These are phyloP conservation scores for Malurus alboscapulatus DNA, from an alignment of 2,113 vertebrate species.

Conservation along the genomic window DNA sequence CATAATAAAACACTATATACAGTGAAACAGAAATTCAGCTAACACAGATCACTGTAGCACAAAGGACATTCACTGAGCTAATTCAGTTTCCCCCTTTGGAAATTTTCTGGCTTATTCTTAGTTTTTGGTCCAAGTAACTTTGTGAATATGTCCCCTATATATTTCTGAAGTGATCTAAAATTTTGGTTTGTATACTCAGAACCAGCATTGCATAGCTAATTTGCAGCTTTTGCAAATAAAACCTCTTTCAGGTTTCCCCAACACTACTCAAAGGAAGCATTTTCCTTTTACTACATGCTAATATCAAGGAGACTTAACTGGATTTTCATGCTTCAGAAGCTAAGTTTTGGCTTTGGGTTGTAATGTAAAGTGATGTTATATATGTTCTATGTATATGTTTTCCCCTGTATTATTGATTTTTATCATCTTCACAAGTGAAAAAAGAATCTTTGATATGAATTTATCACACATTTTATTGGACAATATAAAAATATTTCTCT, in stretches of 20 bases:
- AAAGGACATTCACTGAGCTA: neutral
- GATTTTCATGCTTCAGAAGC: neutral
- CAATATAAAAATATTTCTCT: neutral
- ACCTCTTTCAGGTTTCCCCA: slow-evolving; percentile 2
- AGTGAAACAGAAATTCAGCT: neutral
- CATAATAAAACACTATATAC: neutral
- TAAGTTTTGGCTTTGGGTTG: neutral
- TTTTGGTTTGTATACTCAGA: slow-evolving; percentile 11
- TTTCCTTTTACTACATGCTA: neutral
- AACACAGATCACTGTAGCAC: neutral
- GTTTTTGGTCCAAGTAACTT: neutral
- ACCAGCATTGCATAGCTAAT: neutral
- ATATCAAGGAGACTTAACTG: neutral
- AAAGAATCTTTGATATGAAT: neutral
- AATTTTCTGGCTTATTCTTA: neutral
- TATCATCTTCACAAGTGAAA: neutral
- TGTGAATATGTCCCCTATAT: neutral
- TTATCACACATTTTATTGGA: neutral
- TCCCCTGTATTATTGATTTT: neutral
- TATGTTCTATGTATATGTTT: neutral
- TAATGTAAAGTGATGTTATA: neutral
- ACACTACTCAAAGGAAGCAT: neutral
- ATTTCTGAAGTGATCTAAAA: neutral
- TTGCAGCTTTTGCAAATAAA: slow-evolving; percentile 6
- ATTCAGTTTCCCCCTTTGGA: neutral